Base-by-base conservation (phyloP, 2,113 vertebrate genomes). In the Daubentonia madagascariensis region DNA sequence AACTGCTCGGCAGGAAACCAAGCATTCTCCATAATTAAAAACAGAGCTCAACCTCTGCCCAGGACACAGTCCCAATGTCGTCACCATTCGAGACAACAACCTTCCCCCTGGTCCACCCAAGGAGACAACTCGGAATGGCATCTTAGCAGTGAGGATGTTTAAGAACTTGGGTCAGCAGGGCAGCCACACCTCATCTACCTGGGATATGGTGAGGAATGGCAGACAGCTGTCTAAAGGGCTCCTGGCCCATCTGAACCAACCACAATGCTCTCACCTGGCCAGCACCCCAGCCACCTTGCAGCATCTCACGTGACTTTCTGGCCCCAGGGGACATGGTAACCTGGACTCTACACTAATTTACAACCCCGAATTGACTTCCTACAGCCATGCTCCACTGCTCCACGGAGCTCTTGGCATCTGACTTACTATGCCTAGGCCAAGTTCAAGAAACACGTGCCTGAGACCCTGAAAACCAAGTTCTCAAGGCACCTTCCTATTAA, bases 31-130 rank as follows among this genome's bases (percentile, higher is more conserved):
- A 37, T 43, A 2, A 61, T 40, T 52, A 45, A 72, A 17, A 37
- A 78, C 2, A 50, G n/a, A 45, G 30, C 61, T 70, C 5, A 0
- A 23, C 37, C 59, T 65, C 73, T 16, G n/a, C 75, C 9, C 14
- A 11, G 30, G 11, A 16, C 1, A 0, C 0, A 35, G 48, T n/a
- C 23, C 72, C 22, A 10, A 0, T 43, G 8, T 20, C 18, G 2
- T 9, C 20, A 4, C 40, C 54, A 59, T 10, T 28, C 18, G 9
- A 30, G 80, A 61, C 8, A 54, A 16, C 0, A 0, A 1, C 7
- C n/a, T 43, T 23, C 48, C 35, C 25, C 1, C 25, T 12, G 5
- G 32, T 16, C 32, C 0, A 17, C 63, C 35, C 40, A 37, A 28
- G n/a, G n/a, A 22, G 8, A 43, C 9, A 0, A 54, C 8, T 25